Percentiles rank a stretch among this genome's conserved stretches.
Conservation (phyloP, 2,797 vertebrate genomes). For the Ctenopoma kingsleyae region DNA sequence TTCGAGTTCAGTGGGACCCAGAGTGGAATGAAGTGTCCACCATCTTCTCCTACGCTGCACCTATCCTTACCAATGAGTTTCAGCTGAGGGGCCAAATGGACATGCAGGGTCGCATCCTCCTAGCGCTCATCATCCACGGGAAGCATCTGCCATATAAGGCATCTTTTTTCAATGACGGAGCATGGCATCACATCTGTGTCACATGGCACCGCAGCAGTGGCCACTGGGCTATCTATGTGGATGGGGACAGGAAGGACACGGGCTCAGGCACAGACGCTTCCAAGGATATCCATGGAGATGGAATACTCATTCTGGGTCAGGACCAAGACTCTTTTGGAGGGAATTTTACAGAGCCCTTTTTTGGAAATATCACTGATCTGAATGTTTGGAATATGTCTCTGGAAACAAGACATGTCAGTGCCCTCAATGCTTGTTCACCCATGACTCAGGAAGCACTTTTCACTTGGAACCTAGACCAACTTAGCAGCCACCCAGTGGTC, state of each 20-base stretch:
- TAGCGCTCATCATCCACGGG: constrained; percentile 89
- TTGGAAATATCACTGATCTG: constrained; percentile 91
- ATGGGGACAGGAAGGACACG: constrained; percentile 80
- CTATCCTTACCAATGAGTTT: constrained; percentile 88
- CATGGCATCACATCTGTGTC: constrained; percentile 92
- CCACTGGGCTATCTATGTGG: constrained; percentile 88
- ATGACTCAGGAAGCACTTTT: constrained; percentile 77
- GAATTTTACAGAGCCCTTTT: constrained; percentile 92
- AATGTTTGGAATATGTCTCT: constrained; percentile 86
- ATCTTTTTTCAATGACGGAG: constrained; percentile 82
- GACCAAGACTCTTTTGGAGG: constrained; percentile 94
- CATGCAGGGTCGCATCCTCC: constrained; percentile 77
- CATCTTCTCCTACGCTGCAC: constrained; percentile 90
- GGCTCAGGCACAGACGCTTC: constrained; percentile 70
- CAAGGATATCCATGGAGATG: constrained; percentile 82
- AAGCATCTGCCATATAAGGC: constrained; percentile 89
- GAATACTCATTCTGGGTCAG: constrained; percentile 92
- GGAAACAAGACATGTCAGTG: constrained; percentile 74
- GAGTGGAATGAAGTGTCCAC: constrained; percentile 81
- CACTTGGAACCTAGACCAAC: constrained; percentile 75
- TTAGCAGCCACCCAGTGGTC: constrained; percentile 78
- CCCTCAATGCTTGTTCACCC: constrained; percentile 77
- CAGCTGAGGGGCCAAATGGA: constrained; percentile 88
- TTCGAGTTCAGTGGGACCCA: constrained; percentile 89
- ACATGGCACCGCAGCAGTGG: constrained; percentile 84